phyloP scores from a whole-genome alignment of 2,113 vertebrate species.

The Ceratotherium simum region DNA sequence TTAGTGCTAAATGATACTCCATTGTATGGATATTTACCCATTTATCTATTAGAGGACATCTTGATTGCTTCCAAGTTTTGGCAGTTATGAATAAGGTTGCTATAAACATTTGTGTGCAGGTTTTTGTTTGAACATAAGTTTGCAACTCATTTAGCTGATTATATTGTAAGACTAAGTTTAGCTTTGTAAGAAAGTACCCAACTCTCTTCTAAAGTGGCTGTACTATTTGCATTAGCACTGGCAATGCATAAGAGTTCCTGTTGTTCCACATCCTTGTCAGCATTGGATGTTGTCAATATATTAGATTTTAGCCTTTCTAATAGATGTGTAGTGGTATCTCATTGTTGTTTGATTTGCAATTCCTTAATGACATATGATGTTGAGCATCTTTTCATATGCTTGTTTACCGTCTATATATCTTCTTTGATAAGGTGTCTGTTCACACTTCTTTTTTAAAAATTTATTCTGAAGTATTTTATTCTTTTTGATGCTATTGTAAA shows the following conservation, averaged over 20 bases:
- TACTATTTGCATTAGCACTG: neutral
- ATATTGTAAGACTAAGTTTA: slow-evolving; percentile 17
- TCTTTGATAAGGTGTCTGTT: neutral
- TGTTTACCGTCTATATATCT: neutral
- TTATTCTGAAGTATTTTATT: slow-evolving; percentile 30
- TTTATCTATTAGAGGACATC: neutral
- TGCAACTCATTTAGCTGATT: neutral
- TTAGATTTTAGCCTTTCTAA: neutral
- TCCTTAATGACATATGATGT: neutral
- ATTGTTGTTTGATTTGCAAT: neutral
- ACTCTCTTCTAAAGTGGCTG: neutral
- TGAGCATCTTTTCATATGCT: neutral
- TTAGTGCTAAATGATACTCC: neutral
- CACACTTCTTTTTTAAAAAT: neutral
- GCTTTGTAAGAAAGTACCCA: neutral
- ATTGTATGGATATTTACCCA: neutral
- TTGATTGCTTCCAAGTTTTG: neutral
- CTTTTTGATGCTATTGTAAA: neutral
- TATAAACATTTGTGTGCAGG: neutral
- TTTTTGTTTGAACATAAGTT: neutral
- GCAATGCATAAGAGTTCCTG: neutral
- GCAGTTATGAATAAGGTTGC: neutral
- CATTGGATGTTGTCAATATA: neutral
- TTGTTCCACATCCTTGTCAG: neutral
- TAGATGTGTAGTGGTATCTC: neutral